phyloP scores from a whole-genome alignment of 1,140 invertebrate species.

The Pseudomyrmex pallidus region DNA sequence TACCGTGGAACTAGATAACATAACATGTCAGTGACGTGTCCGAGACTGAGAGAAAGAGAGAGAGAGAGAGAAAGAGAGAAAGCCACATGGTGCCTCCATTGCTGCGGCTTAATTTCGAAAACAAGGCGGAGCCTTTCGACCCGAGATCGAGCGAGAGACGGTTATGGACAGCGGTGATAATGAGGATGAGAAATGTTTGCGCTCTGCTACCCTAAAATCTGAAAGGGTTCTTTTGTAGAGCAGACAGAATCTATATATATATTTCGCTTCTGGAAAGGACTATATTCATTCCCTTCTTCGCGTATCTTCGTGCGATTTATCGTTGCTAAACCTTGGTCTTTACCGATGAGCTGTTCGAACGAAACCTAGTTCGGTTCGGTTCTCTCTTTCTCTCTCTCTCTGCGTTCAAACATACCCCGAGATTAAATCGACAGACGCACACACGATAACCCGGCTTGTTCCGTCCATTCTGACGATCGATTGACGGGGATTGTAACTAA shows the following conservation, averaged over 20 bases:
- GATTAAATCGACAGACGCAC: constrained; percentile 1
- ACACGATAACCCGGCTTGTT: constrained; percentile 41
- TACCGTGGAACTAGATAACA: background rate
- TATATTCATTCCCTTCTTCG: background rate
- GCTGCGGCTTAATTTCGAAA: constrained; percentile 78
- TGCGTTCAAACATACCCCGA: background rate
- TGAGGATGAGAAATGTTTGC: constrained; percentile 75
- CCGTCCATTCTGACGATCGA: constrained; percentile 50
- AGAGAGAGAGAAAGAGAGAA: background rate
- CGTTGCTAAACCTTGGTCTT: background rate
- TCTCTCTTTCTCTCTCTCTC: background rate
- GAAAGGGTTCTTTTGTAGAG: constrained; percentile 80
- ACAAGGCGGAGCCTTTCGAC: constrained; percentile 77
- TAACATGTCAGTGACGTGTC: background rate
- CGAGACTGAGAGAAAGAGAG: background rate
- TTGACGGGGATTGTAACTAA: constrained; percentile 45
- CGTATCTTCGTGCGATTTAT: constrained; percentile 18
- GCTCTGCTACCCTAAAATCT: constrained; percentile 77
- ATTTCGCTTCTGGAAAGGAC: constrained; percentile 39
- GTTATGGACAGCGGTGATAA: constrained; percentile 48
- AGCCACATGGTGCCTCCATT: constrained; percentile 61
- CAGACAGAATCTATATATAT: constrained; percentile 71
- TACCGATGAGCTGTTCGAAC: background rate
- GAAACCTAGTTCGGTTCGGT: background rate
- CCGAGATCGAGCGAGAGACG: constrained; percentile 68